Evolutionary conservation across 2,888 invertebrate species (phyloP), one percentile per base, ranked within the genome.

Genomic region (Junonia oenone): DNA sequence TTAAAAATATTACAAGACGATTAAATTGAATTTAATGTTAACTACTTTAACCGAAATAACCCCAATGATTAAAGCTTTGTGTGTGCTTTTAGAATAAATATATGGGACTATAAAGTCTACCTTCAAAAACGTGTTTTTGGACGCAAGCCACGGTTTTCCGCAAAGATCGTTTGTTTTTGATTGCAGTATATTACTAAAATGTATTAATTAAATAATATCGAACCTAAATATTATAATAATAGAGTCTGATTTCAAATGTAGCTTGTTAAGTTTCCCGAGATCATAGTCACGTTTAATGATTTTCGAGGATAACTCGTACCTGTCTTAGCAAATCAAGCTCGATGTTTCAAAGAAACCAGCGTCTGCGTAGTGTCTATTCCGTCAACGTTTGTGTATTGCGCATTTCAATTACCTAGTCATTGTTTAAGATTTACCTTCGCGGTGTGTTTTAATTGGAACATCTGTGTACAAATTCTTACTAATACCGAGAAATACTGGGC

Each of bases 301-400:
- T 59, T 62, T 59, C 45, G 51, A 64, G 60, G 65, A 64, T 67
- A 66, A 71, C 57, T 67, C 55, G 57, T 62, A 65, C 59, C 65
- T 62, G 69, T 68, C 68, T 61, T 71, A 65, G 67, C 68, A 72
- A 75, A 78, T 73, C 68, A 70, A 66, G 58, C 61, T 58, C 63
- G 63, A 61, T 55, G 61, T 63, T 76, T 73, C 76, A 64, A 55
- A 53, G 70, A 69, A 72, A 54, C 55, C 53, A 43, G 55, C 62
- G 69, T 73, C 76, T 79, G 76, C 63, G 59, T 61, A 69, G 57
- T 69, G 70, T 80, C 74, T 74, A 69, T 61, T 54, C 58, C 59
- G 59, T 58, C 56, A 45, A 55, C 57, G 55, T 50, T 48, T 15
- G 45, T 63, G 52, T 60, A 59, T 59, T 60, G 56, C 51, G 53